Percentiles rank a stretch among this genome's conserved stretches.
These are phyloP conservation scores for Bursaphelenchus okinawaensis DNA, from an alignment of 2,888 invertebrate species.

Conservation along the genomic window DNA sequence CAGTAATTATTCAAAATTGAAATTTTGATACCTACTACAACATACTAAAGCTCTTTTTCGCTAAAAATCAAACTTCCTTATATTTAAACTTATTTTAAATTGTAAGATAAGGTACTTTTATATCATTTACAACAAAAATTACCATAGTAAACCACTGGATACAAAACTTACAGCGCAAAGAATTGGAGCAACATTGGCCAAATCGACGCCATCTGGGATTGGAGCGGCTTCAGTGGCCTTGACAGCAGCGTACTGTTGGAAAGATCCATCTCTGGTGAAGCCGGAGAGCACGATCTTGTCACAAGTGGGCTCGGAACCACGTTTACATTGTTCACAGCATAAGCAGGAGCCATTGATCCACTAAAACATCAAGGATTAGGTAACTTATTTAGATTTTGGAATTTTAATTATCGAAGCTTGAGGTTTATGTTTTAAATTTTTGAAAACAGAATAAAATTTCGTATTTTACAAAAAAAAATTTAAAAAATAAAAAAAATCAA, in stretches of 20 bases:
- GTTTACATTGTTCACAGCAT: slow-evolving; percentile 36
- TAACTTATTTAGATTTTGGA: too few species aligned
- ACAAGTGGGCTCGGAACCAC: slow-evolving; percentile 34
- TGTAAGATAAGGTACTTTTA: too few species aligned
- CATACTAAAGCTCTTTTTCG: too few species aligned
- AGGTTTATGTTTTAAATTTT: too few species aligned
- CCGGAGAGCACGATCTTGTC: slow-evolving; percentile 23
- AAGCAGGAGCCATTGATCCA: slow-evolving; percentile 36
- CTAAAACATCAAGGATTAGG: slow-evolving; percentile 20
- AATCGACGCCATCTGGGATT: slow-evolving; percentile 23
- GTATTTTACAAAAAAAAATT: too few species aligned
- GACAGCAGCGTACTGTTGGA: slow-evolving; percentile 37
- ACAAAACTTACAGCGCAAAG: slow-evolving; percentile 28
- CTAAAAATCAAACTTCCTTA: neutral
- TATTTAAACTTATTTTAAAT: neutral
- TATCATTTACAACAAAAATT: too few species aligned
- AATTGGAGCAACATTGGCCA: slow-evolving; percentile 34
- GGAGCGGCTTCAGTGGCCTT: slow-evolving; percentile 31
- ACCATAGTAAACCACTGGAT: too few species aligned
- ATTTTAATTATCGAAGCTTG: too few species aligned
- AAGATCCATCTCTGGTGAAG: slow-evolving; percentile 27
- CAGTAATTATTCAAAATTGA: too few species aligned
- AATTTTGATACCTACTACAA: too few species aligned
- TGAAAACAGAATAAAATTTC: too few species aligned
- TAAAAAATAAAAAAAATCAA: too few species aligned